Conservation (phyloP, 2,113 vertebrate species). For the Cervus canadensis region DNA sequence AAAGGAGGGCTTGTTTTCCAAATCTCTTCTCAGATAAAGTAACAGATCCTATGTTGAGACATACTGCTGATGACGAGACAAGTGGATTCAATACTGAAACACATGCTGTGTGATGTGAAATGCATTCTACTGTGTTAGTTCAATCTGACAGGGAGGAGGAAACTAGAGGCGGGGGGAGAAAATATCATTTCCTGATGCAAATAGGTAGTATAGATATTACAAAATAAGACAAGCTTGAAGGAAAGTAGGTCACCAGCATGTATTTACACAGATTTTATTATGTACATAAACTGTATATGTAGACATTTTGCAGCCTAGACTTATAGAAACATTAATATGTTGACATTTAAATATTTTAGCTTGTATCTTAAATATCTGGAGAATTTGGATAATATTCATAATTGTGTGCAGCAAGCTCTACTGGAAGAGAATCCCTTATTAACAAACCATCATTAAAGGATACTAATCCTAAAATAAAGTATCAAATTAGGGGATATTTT, state of each 20-base stretch:
- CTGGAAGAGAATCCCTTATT: neutral
- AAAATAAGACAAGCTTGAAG: neutral
- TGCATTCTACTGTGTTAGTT: neutral
- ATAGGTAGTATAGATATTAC: neutral
- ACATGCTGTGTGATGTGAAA: neutral
- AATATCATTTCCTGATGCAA: neutral
- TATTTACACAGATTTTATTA: neutral
- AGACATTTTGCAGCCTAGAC: neutral
- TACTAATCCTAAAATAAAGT: neutral
- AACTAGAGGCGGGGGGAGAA: rapidly evolving
- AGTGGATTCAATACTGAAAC: neutral
- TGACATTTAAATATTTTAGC: neutral
- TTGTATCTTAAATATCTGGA: neutral
- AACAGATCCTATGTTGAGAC: neutral
- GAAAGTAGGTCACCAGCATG: neutral
- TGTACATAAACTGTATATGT: neutral
- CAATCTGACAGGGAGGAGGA: neutral
- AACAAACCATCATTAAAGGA: neutral
- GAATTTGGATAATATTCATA: neutral
- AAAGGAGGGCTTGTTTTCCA: neutral
- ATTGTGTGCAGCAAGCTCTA: neutral
- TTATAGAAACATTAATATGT: neutral
- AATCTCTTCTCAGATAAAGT: neutral
- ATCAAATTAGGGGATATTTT: neutral
- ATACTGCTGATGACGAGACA: neutral